Evolutionary conservation across 2,113 vertebrate species (phyloP).

Genomic region (Collichthys lucidus): DNA sequence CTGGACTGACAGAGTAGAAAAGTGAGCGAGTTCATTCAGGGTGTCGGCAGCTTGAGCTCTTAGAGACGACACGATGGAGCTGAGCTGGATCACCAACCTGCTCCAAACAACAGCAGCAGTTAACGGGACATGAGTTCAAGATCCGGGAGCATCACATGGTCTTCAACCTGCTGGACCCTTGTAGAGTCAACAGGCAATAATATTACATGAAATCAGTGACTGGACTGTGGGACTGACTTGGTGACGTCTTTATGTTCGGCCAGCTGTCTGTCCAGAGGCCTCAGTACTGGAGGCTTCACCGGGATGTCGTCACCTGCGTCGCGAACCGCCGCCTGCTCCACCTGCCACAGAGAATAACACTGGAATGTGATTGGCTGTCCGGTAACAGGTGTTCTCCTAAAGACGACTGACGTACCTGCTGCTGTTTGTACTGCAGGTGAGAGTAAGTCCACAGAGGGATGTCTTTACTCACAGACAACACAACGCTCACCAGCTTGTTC

Average conservation of each 20-base stretch:
- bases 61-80: constrained; percentile 81
- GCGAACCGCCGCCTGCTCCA: constrained; percentile 81
- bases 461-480: constrained; percentile 83
- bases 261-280: constrained; percentile 84
- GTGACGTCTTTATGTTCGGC: constrained; percentile 87
- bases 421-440: constrained; percentile 82
- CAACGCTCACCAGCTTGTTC: constrained; percentile 81
- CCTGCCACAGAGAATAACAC: constrained; percentile 58
- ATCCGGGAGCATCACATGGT: too few species aligned
- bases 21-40: constrained; percentile 80
- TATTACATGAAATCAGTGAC: not conserved
- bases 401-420: constrained; percentile 39
- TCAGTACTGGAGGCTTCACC: constrained; percentile 78
- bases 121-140: too few species aligned
- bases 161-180: too few species aligned
- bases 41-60: constrained; percentile 75
- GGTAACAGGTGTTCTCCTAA: not conserved
- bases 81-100: constrained; percentile 85
- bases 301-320: constrained; percentile 81
- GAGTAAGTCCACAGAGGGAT: constrained; percentile 86
- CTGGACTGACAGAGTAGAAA: constrained; percentile 88
- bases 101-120: not conserved
- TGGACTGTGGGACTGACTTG: constrained; percentile 69
- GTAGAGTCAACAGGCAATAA: too few species aligned
- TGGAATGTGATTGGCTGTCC: constrained; percentile 27